Base-by-base conservation (phyloP, 1,140 invertebrate genomes). In the Asobara japonica region DNA sequence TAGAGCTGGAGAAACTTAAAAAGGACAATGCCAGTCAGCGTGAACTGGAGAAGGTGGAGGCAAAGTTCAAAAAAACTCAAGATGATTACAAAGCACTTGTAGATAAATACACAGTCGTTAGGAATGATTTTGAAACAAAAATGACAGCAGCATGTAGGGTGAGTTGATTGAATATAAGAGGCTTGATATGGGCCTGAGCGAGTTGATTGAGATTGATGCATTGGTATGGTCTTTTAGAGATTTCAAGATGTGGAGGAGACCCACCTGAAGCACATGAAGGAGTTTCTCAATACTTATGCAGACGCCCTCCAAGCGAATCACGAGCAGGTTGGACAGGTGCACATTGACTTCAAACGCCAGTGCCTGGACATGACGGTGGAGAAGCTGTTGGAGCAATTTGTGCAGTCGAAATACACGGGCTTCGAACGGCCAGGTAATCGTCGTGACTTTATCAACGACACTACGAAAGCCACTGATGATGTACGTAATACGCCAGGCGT, bases 191-290 rank as follows among this genome's bases (percentile, higher is more conserved):
- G 36, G 3, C n/a, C 3, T 41, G 3, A 8, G 10, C 36, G 11
- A 2, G n/a, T n/a, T n/a, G n/a, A n/a, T n/a, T n/a, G n/a, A n/a
- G n/a, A 45, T 45, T 45, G 7, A 18, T 16, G 5, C 41, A 2
- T 2, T n/a, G n/a, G n/a, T 16, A 45, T 45, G n/a, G n/a, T 11
- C n/a, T 16, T 45, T 16, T 77, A 93, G 93, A 94, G 95, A 83
- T 98, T 98, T 84, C 97, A 98, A 91, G 94, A 96, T 86, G 91
- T 98, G 22, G 97, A 98, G 87, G 94, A 97, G 81, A 91, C 92
- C 65, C 96, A 98, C 88, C 88, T 98, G 75, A 94, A 92, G 78
- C 95, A 97, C 83, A 98, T 98, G 96, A 97, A 97, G 84, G 94
- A 97, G 76, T 98, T 98, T 89, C 90, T 98, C 56, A 94, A 94